Base-by-base conservation (phyloP, 2,797 vertebrate genomes). In the Sebastiscus albofasciatus region DNA sequence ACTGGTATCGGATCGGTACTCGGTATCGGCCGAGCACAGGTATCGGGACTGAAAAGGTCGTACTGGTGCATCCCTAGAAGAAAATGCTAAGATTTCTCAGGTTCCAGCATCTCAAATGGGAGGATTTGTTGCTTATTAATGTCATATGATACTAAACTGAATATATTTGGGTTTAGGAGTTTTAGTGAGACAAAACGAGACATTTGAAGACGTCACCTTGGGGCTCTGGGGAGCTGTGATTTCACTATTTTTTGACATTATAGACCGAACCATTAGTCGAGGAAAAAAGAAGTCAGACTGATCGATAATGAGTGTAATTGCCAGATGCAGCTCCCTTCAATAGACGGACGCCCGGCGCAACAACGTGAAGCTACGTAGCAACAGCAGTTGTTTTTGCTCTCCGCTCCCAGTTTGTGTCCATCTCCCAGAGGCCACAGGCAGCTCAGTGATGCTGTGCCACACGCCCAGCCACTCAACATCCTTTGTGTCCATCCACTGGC, bases 391-490 rank as follows among this genome's bases (percentile, higher is more conserved):
- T 78, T 78, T 74, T 61, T 55, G 22, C 75, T 70, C 68, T 14
- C 18, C 10, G n/a, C 78, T 80, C 59, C 69, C 83, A 56, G 87
- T 89, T 83, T 80, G 84, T 68, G 88, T 82, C 90, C 83, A 54
- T 84, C 88, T 91, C 84, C 82, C 81, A 58, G 86, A 90, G 93
- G 89, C 88, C 89, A 85, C 88, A 61, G 87, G 87, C 83, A 67
- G 91, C 89, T 72, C 82, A 66, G 87, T 67, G 90, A 87, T 84
- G 87, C 92, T 87, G 91, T 84, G 89, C 90, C 89, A 91, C 92
- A 93, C 92, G 90, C 91, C 92, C 93, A 92, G 90, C 85, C 92
- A 94, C 92, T 94, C 90, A 89, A 75, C 90, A 90, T 83, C 90
- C 88, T 92, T 94, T 94, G 88, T 93, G 90, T 92, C 85, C 91